Conservation (phyloP, 2,888 invertebrate genomes). For the Syrista parreyssii region DNA sequence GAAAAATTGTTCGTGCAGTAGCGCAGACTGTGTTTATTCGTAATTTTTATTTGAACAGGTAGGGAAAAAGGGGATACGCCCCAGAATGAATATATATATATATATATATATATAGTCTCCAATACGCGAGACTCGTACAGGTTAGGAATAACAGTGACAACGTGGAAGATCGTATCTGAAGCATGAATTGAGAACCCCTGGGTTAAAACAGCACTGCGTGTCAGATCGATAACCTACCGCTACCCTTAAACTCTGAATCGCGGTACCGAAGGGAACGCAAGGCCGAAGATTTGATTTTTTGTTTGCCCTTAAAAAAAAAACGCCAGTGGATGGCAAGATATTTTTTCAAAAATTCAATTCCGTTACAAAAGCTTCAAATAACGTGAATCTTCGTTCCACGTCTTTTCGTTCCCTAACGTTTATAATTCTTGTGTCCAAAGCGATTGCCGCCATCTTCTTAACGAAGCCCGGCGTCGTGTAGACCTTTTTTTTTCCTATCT, state of each 20-base stretch:
- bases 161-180: not conserved
- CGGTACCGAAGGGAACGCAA: conserved; percentile 39
- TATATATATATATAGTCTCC: not conserved
- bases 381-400: not conserved
- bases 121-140: not conserved
- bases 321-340: not conserved
- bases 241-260: conserved; percentile 56
- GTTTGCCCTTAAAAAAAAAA: not conserved
- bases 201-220: conserved; percentile 54
- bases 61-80: not conserved
- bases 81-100: not conserved
- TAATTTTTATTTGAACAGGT: not conserved
- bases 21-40: not conserved
- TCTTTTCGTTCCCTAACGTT: not conserved
- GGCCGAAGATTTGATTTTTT: conserved; percentile 1
- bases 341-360: not conserved
- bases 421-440: not conserved
- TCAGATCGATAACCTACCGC: conserved; percentile 56
- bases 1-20: not conserved
- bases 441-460: not conserved
- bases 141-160: not conserved
- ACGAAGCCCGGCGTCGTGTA: not conserved
- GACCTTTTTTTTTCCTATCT: not conserved
- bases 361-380: not conserved
- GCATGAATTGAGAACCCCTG: conserved; percentile 49